Percentiles rank a stretch among this genome's conserved stretches.
Conservation (phyloP, 2,888 invertebrate species). For the Drosophila robusta region DNA sequence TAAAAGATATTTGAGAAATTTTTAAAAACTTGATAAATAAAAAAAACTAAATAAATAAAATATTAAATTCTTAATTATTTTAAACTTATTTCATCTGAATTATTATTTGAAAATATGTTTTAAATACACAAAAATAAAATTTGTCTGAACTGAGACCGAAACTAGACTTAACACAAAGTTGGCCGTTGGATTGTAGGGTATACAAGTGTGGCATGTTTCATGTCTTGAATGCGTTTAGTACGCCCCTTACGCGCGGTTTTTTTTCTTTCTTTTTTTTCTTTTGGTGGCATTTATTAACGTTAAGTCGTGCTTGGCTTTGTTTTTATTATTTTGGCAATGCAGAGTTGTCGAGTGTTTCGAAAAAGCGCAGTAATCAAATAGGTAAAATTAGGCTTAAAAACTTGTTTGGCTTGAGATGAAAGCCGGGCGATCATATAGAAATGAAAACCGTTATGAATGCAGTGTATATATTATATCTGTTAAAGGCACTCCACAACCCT, state of each 20-base stretch:
- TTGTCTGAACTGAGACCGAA: background rate
- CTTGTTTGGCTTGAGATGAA: background rate
- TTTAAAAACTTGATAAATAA: no score
- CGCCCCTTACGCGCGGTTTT: slow-evolving; percentile 51
- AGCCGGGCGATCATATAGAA: background rate
- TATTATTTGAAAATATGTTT: background rate
- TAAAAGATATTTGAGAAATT: no score
- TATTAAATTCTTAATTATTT: no score
- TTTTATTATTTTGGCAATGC: slow-evolving; percentile 15
- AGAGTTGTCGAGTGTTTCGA: slow-evolving; percentile 36
- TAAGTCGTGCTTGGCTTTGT: slow-evolving; percentile 34
- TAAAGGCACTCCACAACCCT: slow-evolving; percentile 42
- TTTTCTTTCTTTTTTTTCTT: slow-evolving; percentile 29
- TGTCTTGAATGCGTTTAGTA: slow-evolving; percentile 59
- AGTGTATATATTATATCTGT: background rate
- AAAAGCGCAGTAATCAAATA: background rate
- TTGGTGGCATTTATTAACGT: slow-evolving; percentile 54
- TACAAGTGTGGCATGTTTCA: slow-evolving; percentile 43
- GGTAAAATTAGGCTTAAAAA: background rate
- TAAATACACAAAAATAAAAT: no score
- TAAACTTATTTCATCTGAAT: no score
- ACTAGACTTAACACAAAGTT: background rate
- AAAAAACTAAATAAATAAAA: no score
- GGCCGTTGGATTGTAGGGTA: slow-evolving; percentile 1
- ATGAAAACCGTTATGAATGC: background rate